These are phyloP conservation scores for Jordanella pulchra DNA, from an alignment of 2,797 vertebrate genomes.

Conservation along the genomic window DNA sequence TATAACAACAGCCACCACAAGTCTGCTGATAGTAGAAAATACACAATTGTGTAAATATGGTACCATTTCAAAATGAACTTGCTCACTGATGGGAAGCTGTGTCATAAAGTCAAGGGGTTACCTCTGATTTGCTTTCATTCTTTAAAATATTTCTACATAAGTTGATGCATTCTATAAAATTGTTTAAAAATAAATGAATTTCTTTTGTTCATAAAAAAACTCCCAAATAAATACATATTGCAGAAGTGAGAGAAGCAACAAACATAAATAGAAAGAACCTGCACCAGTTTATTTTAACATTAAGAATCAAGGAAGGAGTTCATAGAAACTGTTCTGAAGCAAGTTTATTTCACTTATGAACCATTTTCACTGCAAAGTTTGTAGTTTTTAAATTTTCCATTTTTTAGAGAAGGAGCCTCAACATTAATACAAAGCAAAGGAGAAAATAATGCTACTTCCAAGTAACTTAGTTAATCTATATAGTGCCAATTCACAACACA, in stretches of 20 bases:
- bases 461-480: too few species aligned
- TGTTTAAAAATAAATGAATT: background rate
- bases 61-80: conserved; percentile 26
- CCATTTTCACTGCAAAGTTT: too few species aligned
- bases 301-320: background rate
- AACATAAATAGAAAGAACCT: background rate
- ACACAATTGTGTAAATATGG: conserved; percentile 19
- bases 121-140: background rate
- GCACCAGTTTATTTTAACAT: background rate
- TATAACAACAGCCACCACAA: conserved; percentile 28
- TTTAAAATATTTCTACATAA: background rate
- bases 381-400: too few species aligned
- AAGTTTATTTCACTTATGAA: background rate
- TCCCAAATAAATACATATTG: background rate
- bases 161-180: background rate
- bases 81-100: background rate
- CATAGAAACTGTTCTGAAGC: background rate
- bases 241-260: background rate
- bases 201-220: background rate
- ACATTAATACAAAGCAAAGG: too few species aligned
- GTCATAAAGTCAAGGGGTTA: background rate
- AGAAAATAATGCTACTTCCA: too few species aligned
- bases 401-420: too few species aligned
- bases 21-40: conserved; percentile 12
- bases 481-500: too few species aligned